Percentiles rank a stretch among this genome's conserved stretches.
phyloP scores from a whole-genome alignment of 2,113 vertebrate genomes.

The Fregata magnificens region DNA sequence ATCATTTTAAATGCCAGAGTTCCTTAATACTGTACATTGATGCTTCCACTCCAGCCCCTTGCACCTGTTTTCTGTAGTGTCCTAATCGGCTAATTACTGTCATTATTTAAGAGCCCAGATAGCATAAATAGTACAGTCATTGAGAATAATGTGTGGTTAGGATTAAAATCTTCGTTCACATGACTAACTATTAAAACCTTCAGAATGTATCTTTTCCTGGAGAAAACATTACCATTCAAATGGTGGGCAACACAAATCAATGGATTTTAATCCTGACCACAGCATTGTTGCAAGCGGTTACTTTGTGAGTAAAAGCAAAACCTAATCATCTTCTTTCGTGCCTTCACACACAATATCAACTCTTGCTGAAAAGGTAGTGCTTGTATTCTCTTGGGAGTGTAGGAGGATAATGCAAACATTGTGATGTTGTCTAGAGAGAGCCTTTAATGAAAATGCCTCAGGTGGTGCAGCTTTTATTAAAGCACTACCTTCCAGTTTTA shows the following conservation, averaged over 20 bases:
- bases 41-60: constrained; percentile 34
- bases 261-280: constrained; percentile 16
- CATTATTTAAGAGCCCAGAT: constrained; percentile 60
- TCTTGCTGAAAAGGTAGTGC: constrained; percentile 73
- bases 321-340: constrained; percentile 67
- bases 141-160: constrained; percentile 14
- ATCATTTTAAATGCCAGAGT: constrained; percentile 40
- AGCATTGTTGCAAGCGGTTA: constrained; percentile 7
- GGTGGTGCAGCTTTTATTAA: constrained; percentile 83
- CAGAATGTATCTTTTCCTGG: background rate
- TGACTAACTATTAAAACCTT: constrained; percentile 5
- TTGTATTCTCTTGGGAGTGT: constrained; percentile 72
- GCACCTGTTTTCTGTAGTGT: constrained; percentile 55
- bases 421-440: constrained; percentile 77
- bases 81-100: constrained; percentile 41
- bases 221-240: background rate
- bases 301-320: constrained; percentile 54
- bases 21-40: constrained; percentile 1
- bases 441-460: constrained; percentile 91
- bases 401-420: constrained; percentile 75
- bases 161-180: background rate
- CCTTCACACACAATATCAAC: constrained; percentile 74
- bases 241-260: background rate
- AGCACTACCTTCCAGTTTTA: constrained; percentile 75
- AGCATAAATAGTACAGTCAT: constrained; percentile 19